These are phyloP conservation scores for Rhagonycha lutea DNA, from an alignment of 2,888 invertebrate species.

Conservation along the genomic window DNA sequence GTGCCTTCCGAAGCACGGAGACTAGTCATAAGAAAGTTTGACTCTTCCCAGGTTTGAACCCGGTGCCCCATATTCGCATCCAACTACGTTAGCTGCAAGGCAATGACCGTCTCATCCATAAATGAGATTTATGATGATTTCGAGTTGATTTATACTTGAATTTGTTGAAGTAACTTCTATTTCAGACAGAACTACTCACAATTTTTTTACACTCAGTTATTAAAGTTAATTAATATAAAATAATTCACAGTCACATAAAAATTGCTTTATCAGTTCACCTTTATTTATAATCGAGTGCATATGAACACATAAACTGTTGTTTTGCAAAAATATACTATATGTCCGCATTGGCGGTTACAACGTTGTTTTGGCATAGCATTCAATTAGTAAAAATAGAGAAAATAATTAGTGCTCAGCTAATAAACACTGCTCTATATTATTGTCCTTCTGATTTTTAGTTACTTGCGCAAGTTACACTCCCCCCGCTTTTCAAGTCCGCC, in stretches of 20 bases:
- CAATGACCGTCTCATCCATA: too few species aligned
- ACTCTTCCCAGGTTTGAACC: too few species aligned
- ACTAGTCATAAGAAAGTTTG: too few species aligned
- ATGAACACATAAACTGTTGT: neutral
- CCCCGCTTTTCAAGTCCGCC: neutral
- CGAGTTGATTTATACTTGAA: neutral
- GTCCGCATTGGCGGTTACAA: conserved; percentile 7
- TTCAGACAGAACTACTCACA: neutral
- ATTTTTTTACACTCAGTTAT: neutral
- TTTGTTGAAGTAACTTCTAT: neutral
- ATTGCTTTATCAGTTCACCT: neutral
- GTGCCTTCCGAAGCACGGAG: too few species aligned
- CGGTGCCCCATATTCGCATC: too few species aligned
- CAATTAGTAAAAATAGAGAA: neutral
- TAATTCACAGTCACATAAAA: neutral
- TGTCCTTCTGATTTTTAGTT: neutral
- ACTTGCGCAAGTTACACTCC: neutral
- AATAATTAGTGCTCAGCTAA: neutral
- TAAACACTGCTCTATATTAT: neutral
- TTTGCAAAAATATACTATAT: neutral
- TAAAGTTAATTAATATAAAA: too few species aligned
- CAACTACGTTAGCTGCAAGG: too few species aligned
- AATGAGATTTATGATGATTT: too few species aligned
- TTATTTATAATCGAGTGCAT: neutral
- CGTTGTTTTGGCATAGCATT: neutral